These are phyloP conservation scores for Xiphophorus birchmanni DNA, from an alignment of 2,797 vertebrate genomes.

Conservation along the genomic window DNA sequence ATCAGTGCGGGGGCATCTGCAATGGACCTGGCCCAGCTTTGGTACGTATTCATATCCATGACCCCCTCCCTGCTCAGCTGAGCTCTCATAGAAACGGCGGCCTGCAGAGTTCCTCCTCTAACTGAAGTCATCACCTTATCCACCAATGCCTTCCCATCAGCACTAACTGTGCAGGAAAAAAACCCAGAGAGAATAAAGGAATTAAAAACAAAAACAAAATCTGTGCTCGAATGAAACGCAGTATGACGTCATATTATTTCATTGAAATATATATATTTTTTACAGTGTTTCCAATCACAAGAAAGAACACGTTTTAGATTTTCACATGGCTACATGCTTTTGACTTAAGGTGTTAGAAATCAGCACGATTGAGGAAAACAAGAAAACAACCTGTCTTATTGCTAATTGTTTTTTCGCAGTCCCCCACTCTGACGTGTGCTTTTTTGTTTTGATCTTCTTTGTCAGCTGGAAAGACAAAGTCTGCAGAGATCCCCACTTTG, in stretches of 20 bases:
- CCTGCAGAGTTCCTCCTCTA: conserved; percentile 80
- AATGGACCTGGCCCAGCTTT: conserved; percentile 85
- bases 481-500: conserved; percentile 43
- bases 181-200: not conserved
- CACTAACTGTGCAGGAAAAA: conserved; percentile 13
- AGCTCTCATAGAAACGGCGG: conserved; percentile 79
- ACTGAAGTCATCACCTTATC: conserved; percentile 84
- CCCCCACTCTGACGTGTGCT: rapidly evolving
- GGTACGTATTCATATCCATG: conserved; percentile 76
- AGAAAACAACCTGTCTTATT: not conserved
- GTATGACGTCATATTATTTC: no score
- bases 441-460: rapidly evolving
- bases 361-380: not conserved
- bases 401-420: conserved; percentile 13
- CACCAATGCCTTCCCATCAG: conserved; percentile 62
- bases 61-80: conserved; percentile 61
- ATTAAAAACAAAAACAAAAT: no score
- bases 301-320: not conserved
- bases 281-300: not conserved
- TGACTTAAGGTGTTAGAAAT: not conserved
- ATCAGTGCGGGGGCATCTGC: conserved; percentile 81
- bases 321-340: not conserved
- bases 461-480: rapidly evolving
- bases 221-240: not conserved
- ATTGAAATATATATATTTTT: not conserved